Evolutionary conservation across 1,140 invertebrate species (phyloP), one percentile per base, ranked within the genome.

Genomic region (Colletes latitarsis): DNA sequence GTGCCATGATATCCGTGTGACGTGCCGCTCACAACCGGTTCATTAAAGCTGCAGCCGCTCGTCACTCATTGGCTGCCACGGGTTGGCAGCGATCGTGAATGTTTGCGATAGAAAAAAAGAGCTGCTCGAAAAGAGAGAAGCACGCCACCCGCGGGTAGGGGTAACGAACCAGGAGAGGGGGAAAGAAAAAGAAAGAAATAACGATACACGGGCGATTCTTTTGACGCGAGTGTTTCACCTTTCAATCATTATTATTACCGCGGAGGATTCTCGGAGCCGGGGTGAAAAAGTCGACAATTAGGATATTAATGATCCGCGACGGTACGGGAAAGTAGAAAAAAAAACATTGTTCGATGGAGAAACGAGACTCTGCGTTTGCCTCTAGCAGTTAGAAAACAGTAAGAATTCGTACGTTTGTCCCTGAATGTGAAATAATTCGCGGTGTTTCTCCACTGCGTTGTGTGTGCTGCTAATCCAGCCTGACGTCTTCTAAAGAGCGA

Each of bases 1-100:
- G 75, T 70, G 71, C 77, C 77, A 81, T 88, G 86, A 88, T 86
- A 88, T 81, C 86, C 71, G 71, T 83, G 77, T 82, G 86, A 88
- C 87, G 77, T 85, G 84, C 82, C 73, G 78, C 71, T 88, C 70
- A 80, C 82, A 88, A 88, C 87, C 86, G 87, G 87, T 88, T 88
- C 87, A 86, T 88, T 88, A 88, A 88, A 78, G 86, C 43, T 83
- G 86, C 83, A 85, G 70, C 79, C 75, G 77, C 69, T 77, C 80
- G 87, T 88, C 86, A 88, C 77, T 88, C 77, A 87, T 85, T 87
- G 74, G 76, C 68, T 82, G 85, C 72, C 81, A 86, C 49, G 58
- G 55, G 64, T 79, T 82, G 71, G 55, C 79, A 74, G 84, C 71
- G 66, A 83, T 81, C 74, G 73, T 69, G 69, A 9, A 86, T 74